Base-by-base conservation (phyloP, 2,797 vertebrate genomes). In the Scolopax rusticola region DNA sequence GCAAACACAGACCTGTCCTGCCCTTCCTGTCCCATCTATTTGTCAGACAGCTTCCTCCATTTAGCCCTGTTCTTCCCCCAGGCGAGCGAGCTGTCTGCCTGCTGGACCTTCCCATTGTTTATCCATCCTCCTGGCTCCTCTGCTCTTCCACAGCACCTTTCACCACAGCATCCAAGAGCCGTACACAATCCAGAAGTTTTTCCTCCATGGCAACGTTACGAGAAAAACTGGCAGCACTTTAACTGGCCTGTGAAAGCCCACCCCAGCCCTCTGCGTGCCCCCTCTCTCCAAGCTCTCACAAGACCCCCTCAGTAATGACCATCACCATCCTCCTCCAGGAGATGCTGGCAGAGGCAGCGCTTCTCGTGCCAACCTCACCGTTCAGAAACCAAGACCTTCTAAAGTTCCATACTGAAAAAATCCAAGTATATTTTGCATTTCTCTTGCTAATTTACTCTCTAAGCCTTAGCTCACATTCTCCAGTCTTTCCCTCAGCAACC, bases 141-240 rank as follows among this genome's bases (percentile, higher is more conserved):
- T 36, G 50, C 36, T 69, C 76, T 83, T 8, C 45, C 61, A 10
- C 36, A 61, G 85, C 87, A 81, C 87, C 93, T 45, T 18, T 93
- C 91, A 50, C 33, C 70, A 1, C 84, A 2, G 14, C 71, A 90
- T 90, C 93, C 94, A 92, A 68, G 33, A 83, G 16, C 75, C 2
- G 32, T 60, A 96, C 91, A 93, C 89, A 91, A 68, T 30, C 91
- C 95, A 94, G 95, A 53, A 80, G 87, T 78, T 86, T 4, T 57
- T 87, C 73, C 94, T 93, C 87, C 87, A 67, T 8, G 47, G 79
- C 79, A 90, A 85, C 68, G 0, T 68, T 15, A 1, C 2, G 60
- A 64, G 63, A 60, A 84, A 51, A 90, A 38, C 73, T 36, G 53
- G n/a, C 30, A 59, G 23, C 6, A 15, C 84, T 79, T 61, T 4